These are phyloP conservation scores for Champsocephalus esox DNA, from an alignment of 2,797 vertebrate genomes.

Conservation along the genomic window DNA sequence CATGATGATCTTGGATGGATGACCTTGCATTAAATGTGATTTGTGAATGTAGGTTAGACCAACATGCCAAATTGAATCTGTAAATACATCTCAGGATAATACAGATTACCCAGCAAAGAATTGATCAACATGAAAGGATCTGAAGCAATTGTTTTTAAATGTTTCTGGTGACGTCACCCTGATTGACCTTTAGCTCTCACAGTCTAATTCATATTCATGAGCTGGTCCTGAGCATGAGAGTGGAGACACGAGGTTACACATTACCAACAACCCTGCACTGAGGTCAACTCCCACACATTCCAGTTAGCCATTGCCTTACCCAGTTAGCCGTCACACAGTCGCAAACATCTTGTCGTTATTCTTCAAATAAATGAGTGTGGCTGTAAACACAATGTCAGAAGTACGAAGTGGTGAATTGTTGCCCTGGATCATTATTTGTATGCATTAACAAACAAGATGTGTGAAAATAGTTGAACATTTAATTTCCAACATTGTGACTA, in stretches of 20 bases:
- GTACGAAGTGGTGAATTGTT: slow-evolving; percentile 37
- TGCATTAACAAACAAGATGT: slow-evolving; percentile 15
- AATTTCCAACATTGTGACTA: not conserved
- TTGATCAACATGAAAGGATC: slow-evolving; percentile 31
- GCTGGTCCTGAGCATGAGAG: slow-evolving; percentile 35
- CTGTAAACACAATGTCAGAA: slow-evolving; percentile 52
- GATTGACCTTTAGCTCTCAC: slow-evolving; percentile 45
- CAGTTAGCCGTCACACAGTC: slow-evolving; percentile 60
- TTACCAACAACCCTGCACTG: slow-evolving; percentile 51
- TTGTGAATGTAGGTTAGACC: slow-evolving; percentile 18
- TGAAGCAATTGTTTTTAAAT: slow-evolving; percentile 17
- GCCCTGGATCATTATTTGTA: slow-evolving; percentile 14
- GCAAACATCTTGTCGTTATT: slow-evolving; percentile 29
- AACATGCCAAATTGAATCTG: slow-evolving; percentile 29
- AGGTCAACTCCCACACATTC: slow-evolving; percentile 67
- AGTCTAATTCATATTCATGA: slow-evolving; percentile 69
- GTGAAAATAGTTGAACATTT: slow-evolving; percentile 13
- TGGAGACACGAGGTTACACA: slow-evolving; percentile 68
- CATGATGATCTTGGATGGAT: slow-evolving; percentile 2
- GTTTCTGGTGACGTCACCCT: slow-evolving; percentile 27
- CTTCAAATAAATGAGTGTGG: slow-evolving; percentile 50
- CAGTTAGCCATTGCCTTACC: slow-evolving; percentile 72
- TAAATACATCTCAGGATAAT: slow-evolving; percentile 36
- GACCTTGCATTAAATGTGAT: slow-evolving; percentile 36
- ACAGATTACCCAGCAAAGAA: slow-evolving; percentile 25